These are phyloP conservation scores for Chlamydotis undulata DNA, from an alignment of 2,113 vertebrate species.

Conservation along the genomic window DNA sequence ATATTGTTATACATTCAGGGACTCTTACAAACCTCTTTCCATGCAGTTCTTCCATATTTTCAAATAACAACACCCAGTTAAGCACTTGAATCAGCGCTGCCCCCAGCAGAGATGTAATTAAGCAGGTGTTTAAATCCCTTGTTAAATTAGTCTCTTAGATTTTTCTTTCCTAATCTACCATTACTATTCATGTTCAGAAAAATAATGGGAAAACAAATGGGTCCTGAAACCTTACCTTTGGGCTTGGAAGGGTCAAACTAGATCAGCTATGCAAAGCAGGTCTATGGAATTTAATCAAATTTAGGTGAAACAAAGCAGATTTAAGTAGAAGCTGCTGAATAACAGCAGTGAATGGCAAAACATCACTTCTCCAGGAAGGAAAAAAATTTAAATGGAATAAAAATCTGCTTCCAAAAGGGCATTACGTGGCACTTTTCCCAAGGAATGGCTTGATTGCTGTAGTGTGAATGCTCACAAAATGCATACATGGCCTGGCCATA, in stretches of 20 bases:
- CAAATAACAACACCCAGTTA: conserved; percentile 46
- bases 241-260: neutral
- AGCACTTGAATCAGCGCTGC: conserved; percentile 55
- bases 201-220: conserved; percentile 52
- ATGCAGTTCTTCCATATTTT: conserved; percentile 18
- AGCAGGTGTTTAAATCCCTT: conserved; percentile 60
- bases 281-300: conserved; percentile 14
- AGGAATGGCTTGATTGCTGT: conserved; percentile 2
- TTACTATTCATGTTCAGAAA: conserved; percentile 40
- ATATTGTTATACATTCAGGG: neutral
- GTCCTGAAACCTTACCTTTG: neutral
- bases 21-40: conserved; percentile 4
- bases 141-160: conserved; percentile 47
- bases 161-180: conserved; percentile 49
- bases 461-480: neutral
- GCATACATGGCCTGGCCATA: neutral
- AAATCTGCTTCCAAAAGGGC: conserved; percentile 31
- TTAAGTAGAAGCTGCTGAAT: neutral
- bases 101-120: conserved; percentile 64
- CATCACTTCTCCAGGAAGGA: neutral
- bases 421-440: conserved; percentile 26
- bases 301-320: neutral
- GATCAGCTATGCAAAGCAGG: neutral
- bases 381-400: neutral
- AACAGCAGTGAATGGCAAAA: neutral